A percentile compares a stretch with the other conserved stretches of the same genome.
Conservation (phyloP, 2,888 invertebrate species). For the Tholera decimalis region DNA sequence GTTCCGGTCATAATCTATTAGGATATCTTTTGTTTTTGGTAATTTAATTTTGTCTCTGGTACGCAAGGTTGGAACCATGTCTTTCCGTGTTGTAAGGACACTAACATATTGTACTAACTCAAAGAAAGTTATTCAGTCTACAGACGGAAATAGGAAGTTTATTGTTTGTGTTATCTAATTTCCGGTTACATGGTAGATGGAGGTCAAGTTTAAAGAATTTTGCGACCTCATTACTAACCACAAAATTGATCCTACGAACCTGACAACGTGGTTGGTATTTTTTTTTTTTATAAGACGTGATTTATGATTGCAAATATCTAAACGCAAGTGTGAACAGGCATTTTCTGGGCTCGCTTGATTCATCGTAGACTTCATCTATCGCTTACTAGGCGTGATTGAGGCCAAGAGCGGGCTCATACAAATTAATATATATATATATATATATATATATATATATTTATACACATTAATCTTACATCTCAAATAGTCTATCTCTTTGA, state of each 20-base stretch:
- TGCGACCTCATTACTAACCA: background rate
- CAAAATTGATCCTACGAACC: background rate
- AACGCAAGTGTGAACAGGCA: no score
- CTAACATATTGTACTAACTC: conserved; percentile 48
- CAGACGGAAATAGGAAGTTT: conserved; percentile 83
- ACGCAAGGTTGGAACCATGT: conserved; percentile 53
- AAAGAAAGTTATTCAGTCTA: conserved; percentile 83
- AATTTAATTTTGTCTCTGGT: conserved; percentile 55
- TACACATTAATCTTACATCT: no score
- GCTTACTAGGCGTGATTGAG: no score
- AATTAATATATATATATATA: no score
- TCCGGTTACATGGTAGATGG: conserved; percentile 74
- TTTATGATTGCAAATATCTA: background rate
- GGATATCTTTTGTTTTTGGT: conserved; percentile 63
- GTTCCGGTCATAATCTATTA: conserved; percentile 61
- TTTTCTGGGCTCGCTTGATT: no score
- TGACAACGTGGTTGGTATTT: no score
- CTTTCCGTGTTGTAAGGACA: conserved; percentile 69
- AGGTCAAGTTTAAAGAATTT: conserved; percentile 77
- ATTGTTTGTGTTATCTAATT: conserved; percentile 73
- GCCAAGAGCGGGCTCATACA: no score
- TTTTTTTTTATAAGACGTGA: background rate
- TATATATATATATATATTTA: no score
- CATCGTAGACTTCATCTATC: no score
- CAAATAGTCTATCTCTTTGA: no score